phyloP scores from a whole-genome alignment of 92 coral and sea anemone genomes.

The Porites rus region DNA sequence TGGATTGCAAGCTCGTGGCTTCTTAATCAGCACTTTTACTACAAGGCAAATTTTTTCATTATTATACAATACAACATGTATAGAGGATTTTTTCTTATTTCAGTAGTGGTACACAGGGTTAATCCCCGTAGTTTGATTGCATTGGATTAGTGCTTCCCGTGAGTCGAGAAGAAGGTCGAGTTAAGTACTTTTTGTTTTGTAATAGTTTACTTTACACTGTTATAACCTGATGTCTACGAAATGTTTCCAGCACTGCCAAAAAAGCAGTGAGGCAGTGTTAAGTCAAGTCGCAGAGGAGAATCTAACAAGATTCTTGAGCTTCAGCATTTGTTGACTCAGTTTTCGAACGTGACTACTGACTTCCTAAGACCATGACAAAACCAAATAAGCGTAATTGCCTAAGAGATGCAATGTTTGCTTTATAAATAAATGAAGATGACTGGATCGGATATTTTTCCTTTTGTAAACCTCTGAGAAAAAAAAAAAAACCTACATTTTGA shows the following conservation, averaged over 20 bases:
- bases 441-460: slow-evolving; percentile 25
- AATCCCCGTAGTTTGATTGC: slow-evolving; percentile 15
- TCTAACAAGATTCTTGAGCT: background rate
- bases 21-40: no score
- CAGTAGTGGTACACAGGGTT: no score
- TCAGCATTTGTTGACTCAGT: background rate
- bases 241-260: no score
- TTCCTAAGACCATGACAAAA: background rate
- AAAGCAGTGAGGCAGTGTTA: background rate
- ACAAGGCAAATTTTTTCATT: no score
- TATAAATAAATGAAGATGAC: slow-evolving; percentile 24
- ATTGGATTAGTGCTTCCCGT: slow-evolving; percentile 11
- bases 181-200: no score
- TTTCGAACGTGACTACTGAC: background rate
- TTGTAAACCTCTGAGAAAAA: slow-evolving; percentile 2
- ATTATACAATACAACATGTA: no score
- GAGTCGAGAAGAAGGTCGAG: background rate
- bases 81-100: no score
- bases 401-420: slow-evolving; percentile 14
- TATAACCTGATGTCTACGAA: no score
- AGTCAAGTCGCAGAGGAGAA: background rate
- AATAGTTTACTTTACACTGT: background rate
- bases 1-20: no score
- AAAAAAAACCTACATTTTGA: slow-evolving; percentile 8
- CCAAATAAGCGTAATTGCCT: background rate